Conservation (phyloP, 2,797 vertebrate species). For the Hemitrygon akajei region DNA sequence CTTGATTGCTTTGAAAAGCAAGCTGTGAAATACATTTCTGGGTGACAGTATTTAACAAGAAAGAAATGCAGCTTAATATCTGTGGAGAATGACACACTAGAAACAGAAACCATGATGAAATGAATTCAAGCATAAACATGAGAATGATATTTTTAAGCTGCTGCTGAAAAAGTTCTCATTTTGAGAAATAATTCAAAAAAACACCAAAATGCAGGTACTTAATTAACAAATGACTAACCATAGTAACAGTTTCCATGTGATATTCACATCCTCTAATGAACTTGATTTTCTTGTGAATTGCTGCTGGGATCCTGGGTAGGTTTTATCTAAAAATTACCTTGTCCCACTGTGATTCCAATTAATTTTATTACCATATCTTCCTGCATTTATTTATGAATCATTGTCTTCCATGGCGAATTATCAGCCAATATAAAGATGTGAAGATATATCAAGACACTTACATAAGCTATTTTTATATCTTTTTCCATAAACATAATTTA, state of each 20-base stretch:
- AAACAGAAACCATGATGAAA: not conserved
- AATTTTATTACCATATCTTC: not conserved
- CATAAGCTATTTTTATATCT: not conserved
- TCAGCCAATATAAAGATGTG: not conserved
- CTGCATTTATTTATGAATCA: slow-evolving; percentile 12
- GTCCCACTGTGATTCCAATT: not conserved
- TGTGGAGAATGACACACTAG: not conserved
- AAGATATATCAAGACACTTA: not conserved
- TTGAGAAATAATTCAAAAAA: not conserved
- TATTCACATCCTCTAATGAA: not conserved
- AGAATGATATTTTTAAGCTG: not conserved
- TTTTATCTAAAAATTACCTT: slow-evolving; percentile 19
- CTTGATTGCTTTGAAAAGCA: not conserved
- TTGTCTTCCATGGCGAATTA: not conserved
- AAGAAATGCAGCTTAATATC: not conserved
- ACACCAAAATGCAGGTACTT: not conserved
- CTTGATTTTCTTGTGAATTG: not conserved
- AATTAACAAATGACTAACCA: not conserved
- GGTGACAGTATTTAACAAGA: too few species aligned
- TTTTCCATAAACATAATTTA: not conserved
- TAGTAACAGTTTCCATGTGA: slow-evolving; percentile 8
- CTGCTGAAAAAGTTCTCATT: not conserved
- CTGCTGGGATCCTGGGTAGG: not conserved
- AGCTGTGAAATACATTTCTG: not conserved
- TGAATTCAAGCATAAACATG: not conserved